These are phyloP conservation scores for Drosophila rubida DNA, from an alignment of 2,888 invertebrate species.

Conservation along the genomic window DNA sequence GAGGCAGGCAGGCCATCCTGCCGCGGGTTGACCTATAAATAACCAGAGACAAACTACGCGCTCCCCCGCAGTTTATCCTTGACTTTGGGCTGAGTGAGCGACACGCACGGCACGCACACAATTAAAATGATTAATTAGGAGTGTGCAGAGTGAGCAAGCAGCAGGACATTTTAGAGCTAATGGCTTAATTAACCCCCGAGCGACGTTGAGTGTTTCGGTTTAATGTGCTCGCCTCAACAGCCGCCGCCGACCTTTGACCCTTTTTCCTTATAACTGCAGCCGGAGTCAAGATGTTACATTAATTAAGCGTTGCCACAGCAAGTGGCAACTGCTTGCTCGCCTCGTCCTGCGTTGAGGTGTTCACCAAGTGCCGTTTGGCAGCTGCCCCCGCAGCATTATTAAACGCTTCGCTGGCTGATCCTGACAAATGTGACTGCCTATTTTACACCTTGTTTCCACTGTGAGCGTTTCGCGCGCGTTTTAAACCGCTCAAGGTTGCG, in stretches of 20 bases:
- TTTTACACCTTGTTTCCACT: conserved; percentile 68
- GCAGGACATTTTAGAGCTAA: conserved; percentile 78
- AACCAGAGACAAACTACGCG: conserved; percentile 32
- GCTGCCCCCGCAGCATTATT: conserved; percentile 55
- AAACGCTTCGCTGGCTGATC: conserved; percentile 63
- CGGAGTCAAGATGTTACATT: conserved; percentile 56
- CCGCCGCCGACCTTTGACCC: conserved; percentile 72
- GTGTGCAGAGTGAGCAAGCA: conserved; percentile 60
- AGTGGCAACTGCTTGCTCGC: conserved; percentile 52
- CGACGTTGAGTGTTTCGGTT: conserved; percentile 61
- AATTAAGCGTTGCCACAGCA: conserved; percentile 70
- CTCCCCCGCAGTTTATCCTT: conserved; percentile 60
- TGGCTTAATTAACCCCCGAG: conserved; percentile 74
- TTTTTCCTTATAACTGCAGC: conserved; percentile 67
- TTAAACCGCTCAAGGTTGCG: conserved; percentile 65
- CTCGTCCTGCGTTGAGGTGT: conserved; percentile 27
- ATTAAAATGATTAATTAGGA: conserved; percentile 80
- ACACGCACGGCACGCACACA: conserved; percentile 41
- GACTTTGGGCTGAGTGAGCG: conserved; percentile 24
- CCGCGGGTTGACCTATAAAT: conserved; percentile 43
- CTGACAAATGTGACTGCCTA: conserved; percentile 66
- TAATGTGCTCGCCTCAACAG: conserved; percentile 75
- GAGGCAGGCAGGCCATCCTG: conserved; percentile 33
- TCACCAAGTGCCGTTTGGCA: conserved; percentile 31
- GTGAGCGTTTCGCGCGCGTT: conserved; percentile 53